Evolutionary conservation across 2,888 invertebrate genomes (phyloP), one percentile per base, ranked within the genome.

Genomic region (Helicoverpa assulta): DNA sequence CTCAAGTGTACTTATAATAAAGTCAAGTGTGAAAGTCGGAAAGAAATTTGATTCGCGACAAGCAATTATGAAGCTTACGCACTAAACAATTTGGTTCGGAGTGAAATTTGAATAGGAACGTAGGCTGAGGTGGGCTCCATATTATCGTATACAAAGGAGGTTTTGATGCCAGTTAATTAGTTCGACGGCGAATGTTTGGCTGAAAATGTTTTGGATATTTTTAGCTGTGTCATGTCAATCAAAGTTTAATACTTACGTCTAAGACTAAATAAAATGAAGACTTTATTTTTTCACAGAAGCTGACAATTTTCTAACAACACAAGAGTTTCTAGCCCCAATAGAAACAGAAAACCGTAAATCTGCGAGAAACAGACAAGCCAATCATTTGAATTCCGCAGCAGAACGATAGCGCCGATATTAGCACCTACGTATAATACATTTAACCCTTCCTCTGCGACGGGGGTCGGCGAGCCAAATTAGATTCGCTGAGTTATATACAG

Each of bases 401-500:
- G 72, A 73, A 64, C 70, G 63, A 73, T 70, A 65, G 78, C 59
- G 71, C 47, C 73, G 67, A 83, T 78, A 85, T 83, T 85, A 83
- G 71, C 83, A 85, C 83, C 83, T 82, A 82, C 78, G 68, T 87
- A 85, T 89, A 89, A 89, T 83, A 87, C 86, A 80, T 86, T 89
- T 88, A 90, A 90, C 91, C 90, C 90, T 88, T 88, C 85, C 84
- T 51, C 74, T 51, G 60, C 84, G 73, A 59, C 81, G 83, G 81
- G 87, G 89, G 87, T 84, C 83, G 85, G 80, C 82, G 85, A 82
- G 82, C 89, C 88, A 91, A 91, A 91, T 91, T 91, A 91, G 91
- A 91, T 91, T 90, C 85, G 82, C 87, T 90, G 91, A 91, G 91
- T 91, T 91, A 91, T 91, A 90, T 86, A 90, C 86, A 88, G 81